phyloP scores from a whole-genome alignment of 2,113 vertebrate genomes.

The Natator depressus region DNA sequence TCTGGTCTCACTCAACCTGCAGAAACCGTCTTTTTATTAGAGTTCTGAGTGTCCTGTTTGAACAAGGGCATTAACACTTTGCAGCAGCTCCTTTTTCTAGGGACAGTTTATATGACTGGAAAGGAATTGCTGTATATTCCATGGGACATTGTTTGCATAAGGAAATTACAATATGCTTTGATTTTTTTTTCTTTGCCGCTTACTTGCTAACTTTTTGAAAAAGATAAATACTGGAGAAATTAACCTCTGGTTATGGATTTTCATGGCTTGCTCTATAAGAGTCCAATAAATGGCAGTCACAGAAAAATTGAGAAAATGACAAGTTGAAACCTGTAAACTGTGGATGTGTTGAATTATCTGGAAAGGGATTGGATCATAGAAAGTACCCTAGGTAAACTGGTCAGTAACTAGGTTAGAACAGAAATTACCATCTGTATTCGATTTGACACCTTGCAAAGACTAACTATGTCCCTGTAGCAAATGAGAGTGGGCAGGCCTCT shows the following conservation, averaged over 20 bases:
- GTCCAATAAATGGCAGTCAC: rapidly evolving
- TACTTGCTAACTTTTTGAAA: background rate
- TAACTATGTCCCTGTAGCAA: background rate
- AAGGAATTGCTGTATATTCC: background rate
- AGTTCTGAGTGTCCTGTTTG: background rate
- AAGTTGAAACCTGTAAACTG: background rate
- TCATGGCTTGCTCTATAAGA: background rate
- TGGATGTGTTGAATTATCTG: background rate
- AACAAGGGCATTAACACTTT: background rate
- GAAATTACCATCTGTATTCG: background rate
- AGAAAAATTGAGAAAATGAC: background rate
- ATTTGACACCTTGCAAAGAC: background rate
- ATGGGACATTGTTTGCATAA: background rate
- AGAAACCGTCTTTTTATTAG: background rate
- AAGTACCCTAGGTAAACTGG: background rate
- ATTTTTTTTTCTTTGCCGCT: background rate
- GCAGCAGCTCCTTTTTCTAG: background rate
- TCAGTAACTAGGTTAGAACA: background rate
- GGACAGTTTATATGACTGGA: rapidly evolving
- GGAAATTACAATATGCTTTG: rapidly evolving
- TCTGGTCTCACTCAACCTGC: background rate
- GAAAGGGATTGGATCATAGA: background rate
- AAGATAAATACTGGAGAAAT: background rate
- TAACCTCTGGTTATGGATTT: background rate
- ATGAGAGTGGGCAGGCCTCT: background rate